Conservation (phyloP, 2,888 invertebrate species). For the Chironomus tentans region DNA sequence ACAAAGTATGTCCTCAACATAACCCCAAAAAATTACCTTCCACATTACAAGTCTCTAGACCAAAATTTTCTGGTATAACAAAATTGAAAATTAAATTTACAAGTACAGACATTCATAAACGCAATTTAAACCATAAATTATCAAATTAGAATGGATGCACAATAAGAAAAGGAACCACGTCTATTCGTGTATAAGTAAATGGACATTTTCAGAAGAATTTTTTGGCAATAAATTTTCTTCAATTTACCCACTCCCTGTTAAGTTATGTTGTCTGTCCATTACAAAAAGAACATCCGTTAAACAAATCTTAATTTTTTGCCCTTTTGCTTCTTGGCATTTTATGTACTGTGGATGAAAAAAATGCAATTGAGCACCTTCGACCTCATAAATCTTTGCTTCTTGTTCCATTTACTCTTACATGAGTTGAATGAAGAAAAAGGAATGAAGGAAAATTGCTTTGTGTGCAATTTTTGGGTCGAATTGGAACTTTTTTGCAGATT, state of each 20-base stretch:
- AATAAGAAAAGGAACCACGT: constrained; percentile 6
- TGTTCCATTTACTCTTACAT: neutral
- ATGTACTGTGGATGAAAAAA: neutral
- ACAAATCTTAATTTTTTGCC: constrained; percentile 19
- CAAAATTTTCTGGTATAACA: neutral
- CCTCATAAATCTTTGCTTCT: constrained; percentile 14
- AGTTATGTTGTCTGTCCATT: neutral
- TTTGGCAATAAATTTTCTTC: constrained; percentile 21
- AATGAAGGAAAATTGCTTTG: neutral
- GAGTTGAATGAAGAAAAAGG: neutral
- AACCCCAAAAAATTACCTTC: too few species aligned
- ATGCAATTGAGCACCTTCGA: constrained; percentile 13
- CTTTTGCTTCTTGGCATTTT: neutral
- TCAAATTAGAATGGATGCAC: constrained; percentile 14
- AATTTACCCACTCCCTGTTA: neutral
- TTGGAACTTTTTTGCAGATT: too few species aligned
- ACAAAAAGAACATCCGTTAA: neutral
- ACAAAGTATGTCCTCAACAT: neutral
- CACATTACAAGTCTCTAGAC: too few species aligned
- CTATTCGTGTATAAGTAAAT: neutral
- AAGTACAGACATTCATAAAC: constrained; percentile 24
- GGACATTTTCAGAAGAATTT: neutral
- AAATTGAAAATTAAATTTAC: constrained; percentile 2
- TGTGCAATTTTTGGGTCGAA: too few species aligned
- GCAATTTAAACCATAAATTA: constrained; percentile 27